A percentile compares a stretch with the other conserved stretches of the same genome.
These are phyloP conservation scores for western clawed frog (Xenopus tropicalis) DNA, from an alignment of 2,113 vertebrate species.

Conservation along the genomic window DNA sequence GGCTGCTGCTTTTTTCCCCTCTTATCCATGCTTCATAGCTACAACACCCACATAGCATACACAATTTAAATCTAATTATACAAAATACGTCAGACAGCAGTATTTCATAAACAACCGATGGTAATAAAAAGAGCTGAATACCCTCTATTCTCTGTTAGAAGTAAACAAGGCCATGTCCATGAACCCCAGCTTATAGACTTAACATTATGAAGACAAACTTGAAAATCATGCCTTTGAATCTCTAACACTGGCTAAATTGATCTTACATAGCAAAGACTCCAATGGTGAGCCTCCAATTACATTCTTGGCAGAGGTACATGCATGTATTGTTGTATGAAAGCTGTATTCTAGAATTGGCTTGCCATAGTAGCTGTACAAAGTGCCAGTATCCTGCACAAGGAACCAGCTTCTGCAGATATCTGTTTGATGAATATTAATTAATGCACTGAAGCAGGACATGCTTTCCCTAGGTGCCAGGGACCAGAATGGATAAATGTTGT, in stretches of 20 bases:
- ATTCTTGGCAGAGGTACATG: constrained; percentile 23
- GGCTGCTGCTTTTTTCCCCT: no score
- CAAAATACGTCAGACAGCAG: no score
- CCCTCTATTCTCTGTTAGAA: no score
- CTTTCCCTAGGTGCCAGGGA: not conserved
- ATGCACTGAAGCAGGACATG: not conserved
- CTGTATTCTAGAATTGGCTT: not conserved
- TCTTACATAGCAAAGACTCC: not conserved
- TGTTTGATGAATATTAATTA: constrained; percentile 12
- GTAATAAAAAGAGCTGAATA: no score
- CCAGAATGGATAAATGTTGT: not conserved
- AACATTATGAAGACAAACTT: not conserved
- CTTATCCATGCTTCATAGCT: no score
- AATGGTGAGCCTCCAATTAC: constrained; percentile 9
- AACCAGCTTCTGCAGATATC: constrained; percentile 8
- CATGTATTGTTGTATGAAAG: not conserved
- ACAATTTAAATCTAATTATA: no score
- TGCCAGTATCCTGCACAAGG: not conserved
- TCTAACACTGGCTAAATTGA: not conserved
- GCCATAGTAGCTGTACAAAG: not conserved
- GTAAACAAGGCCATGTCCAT: no score
- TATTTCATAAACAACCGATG: no score
- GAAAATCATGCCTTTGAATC: not conserved
- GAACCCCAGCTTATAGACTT: not conserved
- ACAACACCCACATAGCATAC: no score